Percentiles rank a stretch among this genome's conserved stretches.
phyloP scores from a whole-genome alignment of 2,113 vertebrate species.

The Lethenteron reissneri region DNA sequence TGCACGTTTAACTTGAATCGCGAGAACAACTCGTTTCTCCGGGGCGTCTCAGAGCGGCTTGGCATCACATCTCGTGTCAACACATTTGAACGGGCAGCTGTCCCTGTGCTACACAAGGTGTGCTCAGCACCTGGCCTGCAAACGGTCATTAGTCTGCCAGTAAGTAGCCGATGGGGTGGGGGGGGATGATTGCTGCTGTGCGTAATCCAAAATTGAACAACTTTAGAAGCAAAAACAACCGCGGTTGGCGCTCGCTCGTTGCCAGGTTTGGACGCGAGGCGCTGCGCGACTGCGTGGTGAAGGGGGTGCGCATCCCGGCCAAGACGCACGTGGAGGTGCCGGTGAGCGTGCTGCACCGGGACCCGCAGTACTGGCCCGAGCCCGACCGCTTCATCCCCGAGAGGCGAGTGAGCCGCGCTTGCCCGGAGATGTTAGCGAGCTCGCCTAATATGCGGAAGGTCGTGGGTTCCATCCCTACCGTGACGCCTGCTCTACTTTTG shows the following conservation, averaged over 20 bases:
- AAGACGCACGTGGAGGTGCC: slow-evolving; percentile 45
- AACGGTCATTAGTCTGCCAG: background rate
- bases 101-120: background rate
- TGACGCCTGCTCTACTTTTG: background rate
- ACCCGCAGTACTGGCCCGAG: slow-evolving; percentile 49
- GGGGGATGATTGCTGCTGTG: slow-evolving; percentile 1
- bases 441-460: background rate
- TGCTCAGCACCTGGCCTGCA: background rate
- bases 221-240: background rate
- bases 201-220: background rate
- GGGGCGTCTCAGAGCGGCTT: too few relatives aligned
- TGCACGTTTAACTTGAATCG: too few relatives aligned
- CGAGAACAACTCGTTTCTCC: too few relatives aligned
- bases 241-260: slow-evolving; percentile 7
- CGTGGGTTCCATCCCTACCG: background rate
- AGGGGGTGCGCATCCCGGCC: slow-evolving; percentile 41
- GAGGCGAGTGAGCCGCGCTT: slow-evolving; percentile 26
- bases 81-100: background rate
- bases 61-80: too few relatives aligned
- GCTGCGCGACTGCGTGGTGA: slow-evolving; percentile 34
- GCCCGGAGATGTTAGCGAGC: background rate
- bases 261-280: slow-evolving; percentile 48
- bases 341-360: slow-evolving; percentile 45
- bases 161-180: slow-evolving; percentile 5
- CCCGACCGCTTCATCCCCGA: slow-evolving; percentile 64